phyloP scores from a whole-genome alignment of 2,888 invertebrate genomes.

The Alitta virens region DNA sequence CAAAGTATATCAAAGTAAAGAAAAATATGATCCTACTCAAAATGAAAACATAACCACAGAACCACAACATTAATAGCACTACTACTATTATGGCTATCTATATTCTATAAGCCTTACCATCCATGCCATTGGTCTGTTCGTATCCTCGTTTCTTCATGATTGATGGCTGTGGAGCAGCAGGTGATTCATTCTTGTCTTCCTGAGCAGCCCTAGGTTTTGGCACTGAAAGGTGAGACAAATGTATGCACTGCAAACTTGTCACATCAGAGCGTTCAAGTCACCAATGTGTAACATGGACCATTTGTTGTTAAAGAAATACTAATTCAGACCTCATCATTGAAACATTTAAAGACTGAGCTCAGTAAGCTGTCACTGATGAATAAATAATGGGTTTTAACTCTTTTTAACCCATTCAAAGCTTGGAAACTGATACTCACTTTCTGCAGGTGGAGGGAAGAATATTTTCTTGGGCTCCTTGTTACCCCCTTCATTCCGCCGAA shows the following conservation, averaged over 20 bases:
- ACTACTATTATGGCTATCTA: background rate
- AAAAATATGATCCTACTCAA: too few relatives aligned
- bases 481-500: slow-evolving; percentile 34
- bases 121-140: slow-evolving; percentile 79
- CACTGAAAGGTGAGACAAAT: background rate
- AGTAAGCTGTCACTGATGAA: too few relatives aligned
- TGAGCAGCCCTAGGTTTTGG: background rate
- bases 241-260: background rate
- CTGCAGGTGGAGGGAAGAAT: slow-evolving; percentile 13
- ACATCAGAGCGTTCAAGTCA: too few relatives aligned
- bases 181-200: background rate
- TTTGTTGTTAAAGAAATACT: too few relatives aligned
- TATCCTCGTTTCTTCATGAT: slow-evolving; percentile 79
- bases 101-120: slow-evolving; percentile 63
- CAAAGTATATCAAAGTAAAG: too few relatives aligned
- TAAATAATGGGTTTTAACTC: too few relatives aligned
- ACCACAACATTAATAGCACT: background rate
- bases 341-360: too few relatives aligned
- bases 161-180: slow-evolving; percentile 41
- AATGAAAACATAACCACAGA: too few relatives aligned
- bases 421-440: too few relatives aligned
- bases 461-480: slow-evolving; percentile 25
- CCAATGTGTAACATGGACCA: too few relatives aligned
- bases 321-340: too few relatives aligned
- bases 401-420: too few relatives aligned